Evolutionary conservation across 2,797 vertebrate genomes (phyloP), one percentile per base, ranked within the genome.

Genomic region (Acanthopagrus latus): DNA sequence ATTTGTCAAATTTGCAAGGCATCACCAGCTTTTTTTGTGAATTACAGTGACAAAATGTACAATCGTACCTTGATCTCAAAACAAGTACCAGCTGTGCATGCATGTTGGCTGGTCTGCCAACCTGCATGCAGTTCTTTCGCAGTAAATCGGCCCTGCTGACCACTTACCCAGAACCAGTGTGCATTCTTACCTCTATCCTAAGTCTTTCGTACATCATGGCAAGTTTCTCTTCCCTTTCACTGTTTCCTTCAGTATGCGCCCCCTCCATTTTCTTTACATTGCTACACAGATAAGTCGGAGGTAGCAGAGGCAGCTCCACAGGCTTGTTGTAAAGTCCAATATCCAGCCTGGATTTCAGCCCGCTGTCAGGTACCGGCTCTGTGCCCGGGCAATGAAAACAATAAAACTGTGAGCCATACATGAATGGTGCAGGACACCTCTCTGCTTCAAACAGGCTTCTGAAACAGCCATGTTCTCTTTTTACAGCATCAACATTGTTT

Each of bases 181-280:
- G 21, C 12, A 63, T 23, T 75, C 90, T 89, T 91, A 98, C 97
- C 96, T 97, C 96, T 7, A 86, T 85, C 79, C 94, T 93, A 52
- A 97, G 94, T 65, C 89, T 95, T 89, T 97, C 95, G 44, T 96
- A 94, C 93, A 97, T 95, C 76, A 95, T 3, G 13, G 95, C 94
- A 81, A 97, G 78, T 68, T 96, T 95, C 81, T 97, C 94, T 64
- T 97, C 96, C 17, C 71, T 81, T 78, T 95, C 93, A 20, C 68
- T 1, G 20, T 95, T 81, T 60, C 78, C 54, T 29, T 89, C 48
- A 4, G 23, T 25, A 3, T 50, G 48, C 11, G 33, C 29, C 12
- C 65, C 74, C 48, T 84, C 74, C 6, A 43, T 51, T 14, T 25
- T 66, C 44, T 87, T 82, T 29, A 51, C 13, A 2, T 13, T 64